Percentiles rank a stretch among this genome's conserved stretches.
phyloP scores from a whole-genome alignment of 2,797 vertebrate species.

The Bradypodion ventrale region DNA sequence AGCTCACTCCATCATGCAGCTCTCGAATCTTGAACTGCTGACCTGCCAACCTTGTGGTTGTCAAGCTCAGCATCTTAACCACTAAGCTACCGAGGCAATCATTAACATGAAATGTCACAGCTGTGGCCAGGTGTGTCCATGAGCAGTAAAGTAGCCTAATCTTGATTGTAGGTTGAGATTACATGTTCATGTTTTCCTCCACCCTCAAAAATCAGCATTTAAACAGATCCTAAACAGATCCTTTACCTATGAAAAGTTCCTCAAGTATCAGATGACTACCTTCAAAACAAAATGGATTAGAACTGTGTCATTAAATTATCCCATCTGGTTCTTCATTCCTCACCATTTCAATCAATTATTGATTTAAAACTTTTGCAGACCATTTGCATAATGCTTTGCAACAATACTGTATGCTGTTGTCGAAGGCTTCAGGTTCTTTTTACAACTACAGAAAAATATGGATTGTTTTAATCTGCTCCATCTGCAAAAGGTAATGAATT shows the following conservation, averaged over 20 bases:
- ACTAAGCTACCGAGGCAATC: no score
- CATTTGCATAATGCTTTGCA: constrained; percentile 36
- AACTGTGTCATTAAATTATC: neutral
- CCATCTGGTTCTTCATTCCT: constrained; percentile 8
- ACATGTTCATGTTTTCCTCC: neutral
- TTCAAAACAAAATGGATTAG: neutral
- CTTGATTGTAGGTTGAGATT: no score
- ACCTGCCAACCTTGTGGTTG: no score
- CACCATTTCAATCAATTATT: constrained; percentile 31
- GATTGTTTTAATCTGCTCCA: constrained; percentile 66
- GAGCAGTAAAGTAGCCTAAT: neutral
- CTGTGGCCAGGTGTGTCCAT: neutral
- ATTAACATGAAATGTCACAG: no score
- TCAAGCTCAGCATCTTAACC: no score
- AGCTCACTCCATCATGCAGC: neutral
- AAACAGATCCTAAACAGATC: neutral
- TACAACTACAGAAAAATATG: constrained; percentile 49
- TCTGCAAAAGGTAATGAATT: constrained; percentile 72
- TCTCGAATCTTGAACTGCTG: no score
- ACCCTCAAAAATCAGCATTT: neutral
- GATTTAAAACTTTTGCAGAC: constrained; percentile 7
- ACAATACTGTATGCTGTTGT: constrained; percentile 47
- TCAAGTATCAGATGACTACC: neutral
- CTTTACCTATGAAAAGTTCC: neutral
- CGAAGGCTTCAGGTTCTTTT: constrained; percentile 63